Evolutionary conservation across 2,113 vertebrate species (phyloP).

Genomic region (Mesoclemmys tuberculata): DNA sequence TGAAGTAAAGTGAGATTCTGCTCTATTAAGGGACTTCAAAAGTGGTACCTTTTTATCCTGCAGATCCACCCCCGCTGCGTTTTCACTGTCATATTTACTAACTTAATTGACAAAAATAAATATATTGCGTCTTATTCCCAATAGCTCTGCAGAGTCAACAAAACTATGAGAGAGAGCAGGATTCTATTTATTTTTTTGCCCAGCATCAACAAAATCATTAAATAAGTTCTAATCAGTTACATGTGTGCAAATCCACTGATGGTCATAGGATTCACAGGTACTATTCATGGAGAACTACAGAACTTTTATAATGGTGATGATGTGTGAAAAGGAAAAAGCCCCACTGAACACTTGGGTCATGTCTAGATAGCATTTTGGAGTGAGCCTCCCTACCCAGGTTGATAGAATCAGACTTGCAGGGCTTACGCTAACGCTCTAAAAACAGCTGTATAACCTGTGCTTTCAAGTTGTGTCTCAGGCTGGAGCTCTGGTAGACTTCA

Average conservation of each 20-base stretch:
- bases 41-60: background rate
- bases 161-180: background rate
- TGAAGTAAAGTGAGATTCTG: background rate
- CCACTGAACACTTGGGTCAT: background rate
- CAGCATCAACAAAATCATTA: background rate
- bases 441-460: too few relatives aligned
- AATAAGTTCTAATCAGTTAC: background rate
- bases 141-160: constrained; percentile 34
- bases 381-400: too few relatives aligned
- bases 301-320: background rate
- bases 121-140: constrained; percentile 4
- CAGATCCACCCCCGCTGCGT: background rate
- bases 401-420: too few relatives aligned
- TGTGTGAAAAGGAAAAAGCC: constrained; percentile 4
- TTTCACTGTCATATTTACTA: background rate
- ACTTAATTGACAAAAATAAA: constrained; percentile 12
- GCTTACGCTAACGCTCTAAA: too few relatives aligned
- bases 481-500: too few relatives aligned
- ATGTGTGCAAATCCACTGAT: background rate
- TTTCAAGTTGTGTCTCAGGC: too few relatives aligned
- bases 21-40: background rate
- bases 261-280: constrained; percentile 6
- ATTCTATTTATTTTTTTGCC: constrained; percentile 48
- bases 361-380: too few relatives aligned
- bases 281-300: background rate